Evolutionary conservation across 64 coral and sea anemone species (phyloP), one percentile per base, ranked within the genome.

Genomic region (Porites lutea): DNA sequence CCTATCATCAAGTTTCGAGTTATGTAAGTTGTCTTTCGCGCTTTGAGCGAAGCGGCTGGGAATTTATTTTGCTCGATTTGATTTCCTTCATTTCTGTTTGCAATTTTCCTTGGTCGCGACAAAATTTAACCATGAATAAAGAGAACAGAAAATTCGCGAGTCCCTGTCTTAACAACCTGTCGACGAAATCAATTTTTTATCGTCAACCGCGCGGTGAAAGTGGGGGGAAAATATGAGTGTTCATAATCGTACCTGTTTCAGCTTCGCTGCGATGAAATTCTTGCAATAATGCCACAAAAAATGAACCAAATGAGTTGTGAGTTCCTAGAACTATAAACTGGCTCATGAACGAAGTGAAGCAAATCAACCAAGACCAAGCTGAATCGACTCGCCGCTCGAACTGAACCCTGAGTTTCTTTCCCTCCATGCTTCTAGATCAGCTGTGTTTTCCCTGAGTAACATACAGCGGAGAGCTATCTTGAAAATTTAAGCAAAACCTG

Each of bases 281-380:
- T 49, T 91, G 71, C 64, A 97, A 53, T 52, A 97, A 90, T 74
- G 93, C 95, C 27, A 97, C 45, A 78, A 97, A 97, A 72, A 97
- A 93, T 20, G 92, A 65, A 22, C 95, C 95, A 45, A 97, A 97
- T 73, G 95, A 94, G 50, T 97, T 97, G 70, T 88, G 83, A 27
- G 90, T 86, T 44, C 95, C 95, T n/a, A 97, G 74, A n/a, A 94
- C 50, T 57, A 94, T 53, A 75, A 97, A 97, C 44, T 97, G 95
- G 13, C 94, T 22, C 23, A 94, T 37, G 57, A 97, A 97, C 4
- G 95, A 97, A 5, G 95, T 88, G 88, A 94, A 65, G 19, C 95
- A 97, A 3, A 97, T 92, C 3, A 81, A 49, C 95, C 95, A 97
- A 58, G 95, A 97, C 92, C 93, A 97, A 58, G 48, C 67, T 63